phyloP scores from a whole-genome alignment of 2,888 invertebrate genomes.

The Neelides folsomi region DNA sequence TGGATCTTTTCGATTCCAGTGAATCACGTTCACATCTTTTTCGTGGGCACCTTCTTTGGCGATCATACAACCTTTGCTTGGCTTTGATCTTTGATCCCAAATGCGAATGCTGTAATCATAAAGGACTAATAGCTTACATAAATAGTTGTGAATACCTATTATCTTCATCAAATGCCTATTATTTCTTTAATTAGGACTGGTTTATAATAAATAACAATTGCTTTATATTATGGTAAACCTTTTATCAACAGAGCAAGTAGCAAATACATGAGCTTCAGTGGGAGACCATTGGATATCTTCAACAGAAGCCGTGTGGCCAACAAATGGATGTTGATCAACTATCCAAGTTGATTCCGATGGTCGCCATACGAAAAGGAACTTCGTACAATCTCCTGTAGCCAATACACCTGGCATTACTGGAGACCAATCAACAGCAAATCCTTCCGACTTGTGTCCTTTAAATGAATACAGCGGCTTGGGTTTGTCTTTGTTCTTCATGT shows the following conservation, averaged over 20 bases:
- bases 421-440: conserved; percentile 92
- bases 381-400: conserved; percentile 74
- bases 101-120: conserved; percentile 58
- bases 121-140: too few species aligned
- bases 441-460: conserved; percentile 82
- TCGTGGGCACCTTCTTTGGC: conserved; percentile 72
- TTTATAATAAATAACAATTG: too few species aligned
- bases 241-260: conserved; percentile 77
- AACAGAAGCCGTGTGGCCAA: conserved; percentile 80
- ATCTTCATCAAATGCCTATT: too few species aligned
- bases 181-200: too few species aligned
- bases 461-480: conserved; percentile 65
- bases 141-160: too few species aligned
- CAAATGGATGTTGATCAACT: conserved; percentile 75
- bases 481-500: conserved; percentile 32
- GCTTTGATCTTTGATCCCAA: conserved; percentile 84
- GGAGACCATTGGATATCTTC: conserved; percentile 99
- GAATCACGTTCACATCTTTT: conserved; percentile 90
- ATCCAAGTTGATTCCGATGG: conserved; percentile 65
- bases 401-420: conserved; percentile 60
- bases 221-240: too few species aligned
- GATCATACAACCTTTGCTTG: conserved; percentile 81
- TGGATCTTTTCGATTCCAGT: conserved; percentile 86
- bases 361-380: conserved; percentile 87
- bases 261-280: conserved; percentile 72